Conservation (phyloP, 2,888 invertebrate species). For the Drosophila mulleri region DNA sequence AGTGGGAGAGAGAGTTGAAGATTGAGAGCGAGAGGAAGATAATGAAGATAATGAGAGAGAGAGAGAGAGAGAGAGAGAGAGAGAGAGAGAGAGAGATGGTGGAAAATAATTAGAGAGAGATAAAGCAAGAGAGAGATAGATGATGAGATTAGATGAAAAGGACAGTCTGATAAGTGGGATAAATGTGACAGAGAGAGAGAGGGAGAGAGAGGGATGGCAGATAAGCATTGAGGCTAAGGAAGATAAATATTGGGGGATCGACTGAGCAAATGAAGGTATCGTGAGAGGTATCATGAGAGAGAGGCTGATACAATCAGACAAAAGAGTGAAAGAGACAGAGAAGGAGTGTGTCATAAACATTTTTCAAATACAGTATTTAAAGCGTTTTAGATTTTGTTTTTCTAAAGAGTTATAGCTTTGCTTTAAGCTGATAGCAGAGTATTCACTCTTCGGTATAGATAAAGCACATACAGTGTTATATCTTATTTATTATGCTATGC, state of each 20-base stretch:
- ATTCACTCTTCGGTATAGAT: constrained; percentile 14
- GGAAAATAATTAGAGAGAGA: background rate
- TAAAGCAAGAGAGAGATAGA: background rate
- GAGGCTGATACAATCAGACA: no score
- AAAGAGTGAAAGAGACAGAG: no score
- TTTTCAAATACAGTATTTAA: no score
- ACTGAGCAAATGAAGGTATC: background rate
- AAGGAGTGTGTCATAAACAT: no score
- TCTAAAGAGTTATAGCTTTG: no score
- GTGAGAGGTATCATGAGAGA: background rate
- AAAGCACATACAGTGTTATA: background rate
- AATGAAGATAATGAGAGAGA: background rate
- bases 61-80: background rate
- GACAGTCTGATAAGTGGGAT: no score
- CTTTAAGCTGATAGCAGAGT: constrained; percentile 7
- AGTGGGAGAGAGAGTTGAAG: background rate
- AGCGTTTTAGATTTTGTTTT: no score
- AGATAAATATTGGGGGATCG: no score
- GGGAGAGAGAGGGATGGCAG: background rate
- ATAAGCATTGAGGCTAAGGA: no score
- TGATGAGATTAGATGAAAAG: background rate
- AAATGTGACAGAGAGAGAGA: background rate
- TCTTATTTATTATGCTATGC: constrained; percentile 44
- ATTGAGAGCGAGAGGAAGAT: background rate
- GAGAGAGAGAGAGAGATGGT: background rate